A percentile compares a stretch with the other conserved stretches of the same genome.
Conservation (phyloP, 2,888 invertebrate species). For the Operophtera brumata region DNA sequence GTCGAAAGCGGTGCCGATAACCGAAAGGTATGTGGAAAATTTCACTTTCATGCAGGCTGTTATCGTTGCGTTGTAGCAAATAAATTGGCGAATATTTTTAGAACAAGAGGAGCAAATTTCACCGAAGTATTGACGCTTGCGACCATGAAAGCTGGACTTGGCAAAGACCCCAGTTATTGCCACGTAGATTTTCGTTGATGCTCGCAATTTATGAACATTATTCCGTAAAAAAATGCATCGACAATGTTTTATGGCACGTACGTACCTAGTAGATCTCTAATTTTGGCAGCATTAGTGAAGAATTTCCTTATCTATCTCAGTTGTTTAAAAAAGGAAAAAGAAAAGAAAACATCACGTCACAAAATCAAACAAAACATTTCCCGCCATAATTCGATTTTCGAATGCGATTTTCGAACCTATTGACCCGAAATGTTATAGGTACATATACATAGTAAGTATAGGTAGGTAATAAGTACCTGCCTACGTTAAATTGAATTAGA, state of each 20-base stretch:
- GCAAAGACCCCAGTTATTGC: constrained; percentile 69
- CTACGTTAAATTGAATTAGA: too few relatives aligned
- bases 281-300: too few relatives aligned
- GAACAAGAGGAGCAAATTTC: constrained; percentile 74
- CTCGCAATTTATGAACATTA: constrained; percentile 46
- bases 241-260: too few relatives aligned
- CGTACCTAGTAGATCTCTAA: background rate
- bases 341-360: background rate
- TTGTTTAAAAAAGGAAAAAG: background rate
- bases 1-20: constrained; percentile 80
- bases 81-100: constrained; percentile 70
- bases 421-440: too few relatives aligned
- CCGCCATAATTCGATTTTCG: constrained; percentile 34
- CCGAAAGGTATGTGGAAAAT: constrained; percentile 76
- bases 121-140: constrained; percentile 58
- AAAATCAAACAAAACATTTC: constrained; percentile 27
- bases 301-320: too few relatives aligned
- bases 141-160: constrained; percentile 76
- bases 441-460: too few relatives aligned
- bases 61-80: constrained; percentile 41
- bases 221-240: constrained; percentile 6
- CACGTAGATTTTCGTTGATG: constrained; percentile 60
- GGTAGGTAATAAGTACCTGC: too few relatives aligned
- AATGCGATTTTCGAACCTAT: background rate
- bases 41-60: constrained; percentile 34